Evolutionary conservation across 1,140 invertebrate species (phyloP).

Genomic region (Portunus trituberculatus): DNA sequence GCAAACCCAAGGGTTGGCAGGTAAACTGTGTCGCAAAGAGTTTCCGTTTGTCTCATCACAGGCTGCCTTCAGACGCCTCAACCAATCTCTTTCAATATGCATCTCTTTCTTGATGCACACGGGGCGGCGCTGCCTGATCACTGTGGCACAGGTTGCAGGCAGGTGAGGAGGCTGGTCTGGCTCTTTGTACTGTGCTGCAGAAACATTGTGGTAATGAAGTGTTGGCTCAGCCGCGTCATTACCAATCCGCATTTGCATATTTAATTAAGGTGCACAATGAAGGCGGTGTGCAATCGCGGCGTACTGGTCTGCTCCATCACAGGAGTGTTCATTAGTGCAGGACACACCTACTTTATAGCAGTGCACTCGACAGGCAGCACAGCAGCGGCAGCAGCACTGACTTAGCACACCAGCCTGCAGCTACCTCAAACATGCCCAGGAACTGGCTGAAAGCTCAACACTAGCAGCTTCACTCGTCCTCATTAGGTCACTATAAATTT

Average conservation of each 20-base stretch:
- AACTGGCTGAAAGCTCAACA: too few species aligned
- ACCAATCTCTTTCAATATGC: not conserved
- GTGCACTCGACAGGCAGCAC: not conserved
- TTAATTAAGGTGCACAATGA: not conserved
- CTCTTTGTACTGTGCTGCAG: not conserved
- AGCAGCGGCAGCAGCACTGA: too few species aligned
- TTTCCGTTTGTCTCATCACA: not conserved
- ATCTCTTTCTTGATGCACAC: not conserved
- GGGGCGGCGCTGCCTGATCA: too few species aligned
- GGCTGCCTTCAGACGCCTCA: not conserved
- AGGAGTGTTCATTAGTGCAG: not conserved
- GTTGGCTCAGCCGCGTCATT: not conserved
- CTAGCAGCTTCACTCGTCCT: too few species aligned
- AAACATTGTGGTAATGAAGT: not conserved
- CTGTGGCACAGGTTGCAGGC: not conserved
- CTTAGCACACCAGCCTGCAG: too few species aligned
- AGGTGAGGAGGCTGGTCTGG: too few species aligned
- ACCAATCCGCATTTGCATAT: not conserved
- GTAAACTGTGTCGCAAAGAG: not conserved
- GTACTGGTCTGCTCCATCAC: not conserved
- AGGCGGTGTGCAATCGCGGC: not conserved
- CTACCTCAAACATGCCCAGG: too few species aligned
- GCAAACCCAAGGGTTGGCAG: not conserved
- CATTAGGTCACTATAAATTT: too few species aligned
- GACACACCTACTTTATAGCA: not conserved